These are phyloP conservation scores for Leucoraja ocellata DNA, from an alignment of 2,797 vertebrate genomes.

Conservation along the genomic window DNA sequence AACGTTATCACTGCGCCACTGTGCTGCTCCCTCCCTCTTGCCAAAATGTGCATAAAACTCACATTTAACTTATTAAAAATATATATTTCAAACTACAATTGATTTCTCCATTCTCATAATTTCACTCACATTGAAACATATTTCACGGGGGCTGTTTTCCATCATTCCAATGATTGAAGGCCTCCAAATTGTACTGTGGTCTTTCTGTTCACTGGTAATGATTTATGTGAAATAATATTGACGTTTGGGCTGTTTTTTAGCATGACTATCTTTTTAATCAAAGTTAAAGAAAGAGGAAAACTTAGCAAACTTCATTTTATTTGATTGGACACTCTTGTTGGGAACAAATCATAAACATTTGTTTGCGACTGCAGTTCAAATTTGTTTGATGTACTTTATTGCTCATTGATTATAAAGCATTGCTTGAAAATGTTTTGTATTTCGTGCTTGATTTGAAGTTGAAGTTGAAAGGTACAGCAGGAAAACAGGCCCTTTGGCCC, in stretches of 20 bases:
- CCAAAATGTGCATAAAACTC: not conserved
- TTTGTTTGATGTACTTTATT: not conserved
- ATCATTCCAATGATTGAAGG: not conserved
- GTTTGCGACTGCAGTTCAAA: not conserved
- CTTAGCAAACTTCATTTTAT: not conserved
- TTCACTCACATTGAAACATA: not conserved
- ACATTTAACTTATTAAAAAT: not conserved
- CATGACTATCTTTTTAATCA: not conserved
- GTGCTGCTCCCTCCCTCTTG: not conserved
- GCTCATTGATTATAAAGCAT: not conserved
- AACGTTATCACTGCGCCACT: too few relatives aligned
- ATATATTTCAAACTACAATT: not conserved
- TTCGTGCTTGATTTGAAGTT: not conserved
- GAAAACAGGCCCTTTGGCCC: too few relatives aligned
- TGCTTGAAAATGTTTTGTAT: not conserved
- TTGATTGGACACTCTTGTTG: not conserved
- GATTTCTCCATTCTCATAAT: not conserved
- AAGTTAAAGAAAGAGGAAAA: not conserved
- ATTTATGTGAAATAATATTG: not conserved
- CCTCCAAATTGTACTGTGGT: not conserved
- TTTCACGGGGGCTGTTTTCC: not conserved
- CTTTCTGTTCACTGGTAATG: not conserved
- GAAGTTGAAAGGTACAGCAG: too few relatives aligned
- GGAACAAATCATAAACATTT: not conserved
- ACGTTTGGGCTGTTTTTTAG: not conserved